phyloP scores from a whole-genome alignment of 2,113 vertebrate species.

The Noctilio leporinus region DNA sequence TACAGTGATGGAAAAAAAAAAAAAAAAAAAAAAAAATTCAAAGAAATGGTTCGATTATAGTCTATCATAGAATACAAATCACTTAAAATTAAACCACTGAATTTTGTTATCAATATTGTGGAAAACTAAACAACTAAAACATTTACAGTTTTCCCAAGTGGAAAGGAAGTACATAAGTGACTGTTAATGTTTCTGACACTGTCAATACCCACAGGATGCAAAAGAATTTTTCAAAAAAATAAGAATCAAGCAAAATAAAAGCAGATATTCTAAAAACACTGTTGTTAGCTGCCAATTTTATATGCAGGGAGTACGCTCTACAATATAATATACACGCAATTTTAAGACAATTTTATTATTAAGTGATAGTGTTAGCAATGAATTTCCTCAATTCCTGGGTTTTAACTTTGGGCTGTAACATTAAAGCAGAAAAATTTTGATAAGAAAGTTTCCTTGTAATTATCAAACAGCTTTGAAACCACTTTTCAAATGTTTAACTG shows the following conservation, averaged over 20 bases:
- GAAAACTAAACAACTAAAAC: constrained; percentile 15
- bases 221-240: neutral
- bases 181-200: neutral
- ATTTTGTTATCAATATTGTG: neutral
- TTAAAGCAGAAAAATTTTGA: neutral
- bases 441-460: neutral
- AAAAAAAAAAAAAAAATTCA: neutral
- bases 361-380: neutral
- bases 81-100: neutral
- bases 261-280: neutral
- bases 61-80: neutral
- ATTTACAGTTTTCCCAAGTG: neutral
- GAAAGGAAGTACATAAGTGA: neutral
- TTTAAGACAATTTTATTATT: neutral
- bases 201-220: neutral
- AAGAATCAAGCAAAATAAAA: neutral
- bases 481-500: neutral
- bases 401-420: neutral
- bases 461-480: neutral
- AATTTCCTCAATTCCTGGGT: constrained; percentile 1
- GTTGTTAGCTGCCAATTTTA: neutral
- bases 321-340: neutral
- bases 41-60: constrained; percentile 20
- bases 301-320: neutral
- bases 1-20: too few relatives aligned